Base-by-base conservation (phyloP, 2,888 invertebrate species). In the Scaptomyza flava region DNA sequence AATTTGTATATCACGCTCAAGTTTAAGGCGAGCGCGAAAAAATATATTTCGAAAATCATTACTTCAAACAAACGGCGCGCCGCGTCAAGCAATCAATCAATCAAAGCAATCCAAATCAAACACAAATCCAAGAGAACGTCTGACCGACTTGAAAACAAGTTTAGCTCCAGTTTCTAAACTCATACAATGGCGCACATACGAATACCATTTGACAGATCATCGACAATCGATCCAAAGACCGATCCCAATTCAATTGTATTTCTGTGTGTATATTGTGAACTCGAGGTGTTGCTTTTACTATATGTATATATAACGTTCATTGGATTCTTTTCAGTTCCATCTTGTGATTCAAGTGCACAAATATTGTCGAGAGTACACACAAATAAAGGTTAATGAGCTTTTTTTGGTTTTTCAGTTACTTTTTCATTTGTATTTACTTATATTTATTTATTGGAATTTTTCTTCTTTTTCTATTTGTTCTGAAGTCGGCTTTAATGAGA, bases 381-480 rank as follows among this genome's bases (percentile, higher is more conserved):
- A 77, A 82, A 82, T 82, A 81, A 77, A 85, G 86, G 86, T 85
- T 85, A 81, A 81, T 81, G 86, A 81, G 80, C 86, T 79, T 79
- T 85, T 77, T 27, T 27, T 4, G 27, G 27, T 23, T 23, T 51
- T 41, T 65, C 52, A 9, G 20, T 61, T 50, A 34, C 33, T 20
- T 70, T 52, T 50, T 54, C 41, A 41, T 48, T 54, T 34, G 9
- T 48, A 43, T 60, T 27, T 34, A 46, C 6, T 20, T 31, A 6
- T 30, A 17, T 46, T 30, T 61, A 23, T 33, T 38, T 14, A 6
- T 30, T 36, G 36, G 0, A 17, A 7, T 17, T 33, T 2, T 12
- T 34, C n/a, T 60, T 17, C 17, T 17, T 17, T 1, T 1, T 33
- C 47, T 8, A 23, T 45, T 20, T 33, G 3, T 17, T 23, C 36